phyloP scores from a whole-genome alignment of 2,888 invertebrate species.

The Hypsopygia costalis region DNA sequence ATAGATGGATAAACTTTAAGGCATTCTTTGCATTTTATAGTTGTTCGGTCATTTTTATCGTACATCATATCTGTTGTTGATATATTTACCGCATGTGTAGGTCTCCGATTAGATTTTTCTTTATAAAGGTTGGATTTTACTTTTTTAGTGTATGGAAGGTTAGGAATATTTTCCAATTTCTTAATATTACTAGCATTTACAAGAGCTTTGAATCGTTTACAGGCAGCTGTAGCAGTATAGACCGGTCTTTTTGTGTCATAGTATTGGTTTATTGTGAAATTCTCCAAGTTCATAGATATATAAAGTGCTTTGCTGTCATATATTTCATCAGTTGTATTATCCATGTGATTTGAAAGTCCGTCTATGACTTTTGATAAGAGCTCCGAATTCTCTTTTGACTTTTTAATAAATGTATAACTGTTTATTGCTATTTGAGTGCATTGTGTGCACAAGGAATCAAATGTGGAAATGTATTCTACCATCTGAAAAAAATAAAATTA shows the following conservation, averaged over 20 bases:
- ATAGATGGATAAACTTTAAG: conserved; percentile 35
- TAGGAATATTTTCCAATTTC: conserved; percentile 11
- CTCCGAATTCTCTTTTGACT: conserved; percentile 31
- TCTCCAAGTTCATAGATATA: conserved; percentile 37
- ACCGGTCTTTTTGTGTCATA: conserved; percentile 34
- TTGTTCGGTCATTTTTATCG: conserved; percentile 29
- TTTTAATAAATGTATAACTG: conserved; percentile 45
- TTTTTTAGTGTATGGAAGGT: no score
- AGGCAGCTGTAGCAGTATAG: conserved; percentile 24
- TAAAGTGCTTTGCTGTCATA: conserved; percentile 36
- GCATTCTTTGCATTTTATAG: conserved; percentile 47
- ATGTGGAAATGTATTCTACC: conserved; percentile 30
- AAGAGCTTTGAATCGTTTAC: conserved; percentile 29
- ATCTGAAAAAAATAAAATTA: conserved; percentile 39
- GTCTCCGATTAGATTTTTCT: conserved; percentile 11
- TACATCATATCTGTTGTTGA: conserved; percentile 39
- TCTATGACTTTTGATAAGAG: conserved; percentile 34
- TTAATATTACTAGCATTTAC: conserved; percentile 19
- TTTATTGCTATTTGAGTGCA: conserved; percentile 39
- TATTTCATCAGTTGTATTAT: conserved; percentile 23
- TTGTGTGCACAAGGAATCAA: conserved; percentile 40
- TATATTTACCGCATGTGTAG: conserved; percentile 14
- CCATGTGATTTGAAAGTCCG: conserved; percentile 31
- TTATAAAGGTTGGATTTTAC: not conserved
- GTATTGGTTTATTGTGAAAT: conserved; percentile 36